Base-by-base conservation (phyloP, 2,797 vertebrate species). In the Alauda arvensis region DNA sequence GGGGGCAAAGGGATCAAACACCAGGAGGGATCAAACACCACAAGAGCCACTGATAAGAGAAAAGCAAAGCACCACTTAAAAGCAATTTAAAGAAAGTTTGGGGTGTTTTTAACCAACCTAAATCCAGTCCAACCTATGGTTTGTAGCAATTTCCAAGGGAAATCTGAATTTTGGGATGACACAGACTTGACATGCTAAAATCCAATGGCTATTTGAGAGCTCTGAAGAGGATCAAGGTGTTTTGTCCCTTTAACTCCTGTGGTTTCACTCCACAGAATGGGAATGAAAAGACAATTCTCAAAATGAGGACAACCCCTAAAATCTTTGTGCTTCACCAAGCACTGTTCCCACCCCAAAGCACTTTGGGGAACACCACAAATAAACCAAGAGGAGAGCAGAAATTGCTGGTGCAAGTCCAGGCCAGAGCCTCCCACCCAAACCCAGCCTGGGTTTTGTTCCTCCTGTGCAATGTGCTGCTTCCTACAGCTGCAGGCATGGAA, bases 201-300 rank as follows among this genome's bases (percentile, higher is more conserved):
- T 2, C 28, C 40, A 51, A 14, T 0, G 25, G 65, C 7, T 24
- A 5, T 2, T 63, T 1, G 0, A 52, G n/a, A 77, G 29, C 43
- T 62, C 23, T 62, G 3, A 5, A 37, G 43, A 66, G 45, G 21
- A 76, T 8, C 1, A 0, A 31, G 31, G 28, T 3, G 0, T 18
- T 34, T 37, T 42, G 24, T 28, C 2, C 55, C 72, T 63, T 74
- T 33, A 52, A 33, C 25, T 63, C 57, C 48, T 6, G 25, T 12
- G 28, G 10, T 31, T 66, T 61, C 18, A 4, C 23, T 67, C 49
- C 40, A 46, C 26, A 29, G 61, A 59, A 59, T 0, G 28, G n/a
- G 28, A 28, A 45, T 6, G 24, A 11, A 21, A 59, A 8, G 28
- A 39, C 37, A 45, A 83, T 33, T 59, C 61, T 53, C 39, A 24